Percentiles rank a stretch among this genome's conserved stretches.
Conservation (phyloP, 1,140 invertebrate genomes). For the Pemphigus obesinymphae region DNA sequence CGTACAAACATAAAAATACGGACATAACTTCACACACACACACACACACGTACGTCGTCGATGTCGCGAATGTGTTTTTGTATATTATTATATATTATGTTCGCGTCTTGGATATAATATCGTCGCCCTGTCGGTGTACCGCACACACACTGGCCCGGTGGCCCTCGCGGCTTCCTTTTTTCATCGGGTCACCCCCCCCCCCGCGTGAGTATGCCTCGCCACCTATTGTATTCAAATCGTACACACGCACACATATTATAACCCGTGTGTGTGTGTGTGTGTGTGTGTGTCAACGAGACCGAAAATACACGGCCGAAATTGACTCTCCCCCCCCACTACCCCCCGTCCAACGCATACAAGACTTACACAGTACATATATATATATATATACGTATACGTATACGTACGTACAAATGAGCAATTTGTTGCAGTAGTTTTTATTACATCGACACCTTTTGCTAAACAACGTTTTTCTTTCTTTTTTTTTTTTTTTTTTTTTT, state of each 20-base stretch:
- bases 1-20: too few species aligned
- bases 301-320: slow-evolving; percentile 32
- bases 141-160: slow-evolving; percentile 17
- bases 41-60: not conserved
- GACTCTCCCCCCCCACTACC: not conserved
- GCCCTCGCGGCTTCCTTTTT: slow-evolving; percentile 37
- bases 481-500: too few species aligned
- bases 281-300: slow-evolving; percentile 19
- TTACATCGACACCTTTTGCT: slow-evolving; percentile 41
- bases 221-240: not conserved
- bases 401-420: slow-evolving; percentile 23
- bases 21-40: not conserved
- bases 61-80: not conserved
- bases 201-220: not conserved
- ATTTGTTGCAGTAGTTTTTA: slow-evolving; percentile 41
- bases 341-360: too few species aligned
- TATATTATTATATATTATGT: too few species aligned
- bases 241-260: not conserved
- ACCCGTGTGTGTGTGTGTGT: not conserved
- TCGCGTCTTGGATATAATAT: not conserved
- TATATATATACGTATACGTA: too few species aligned
- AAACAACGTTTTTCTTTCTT: slow-evolving; percentile 26
- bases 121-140: not conserved
- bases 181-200: not conserved
- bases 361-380: too few species aligned